Conservation (phyloP, 2,113 vertebrate species). For the Pandion haliaetus region DNA sequence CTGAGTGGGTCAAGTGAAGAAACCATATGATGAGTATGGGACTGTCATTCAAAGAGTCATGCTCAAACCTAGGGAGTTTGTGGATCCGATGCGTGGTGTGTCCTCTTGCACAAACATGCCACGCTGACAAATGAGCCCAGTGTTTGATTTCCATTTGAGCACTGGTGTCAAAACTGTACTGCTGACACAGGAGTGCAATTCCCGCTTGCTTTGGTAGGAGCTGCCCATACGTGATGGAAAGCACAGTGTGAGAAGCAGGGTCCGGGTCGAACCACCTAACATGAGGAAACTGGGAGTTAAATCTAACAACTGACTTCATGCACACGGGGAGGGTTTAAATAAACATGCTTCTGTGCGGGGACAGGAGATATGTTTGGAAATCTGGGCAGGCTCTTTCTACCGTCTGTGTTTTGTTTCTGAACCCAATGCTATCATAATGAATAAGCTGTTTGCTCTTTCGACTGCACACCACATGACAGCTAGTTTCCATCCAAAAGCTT, state of each 20-base stretch:
- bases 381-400: conserved; percentile 40
- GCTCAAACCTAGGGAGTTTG: neutral
- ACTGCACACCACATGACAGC: conserved; percentile 52
- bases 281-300: neutral
- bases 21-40: neutral
- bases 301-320: neutral
- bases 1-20: neutral
- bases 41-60: neutral
- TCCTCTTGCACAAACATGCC: neutral
- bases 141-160: neutral
- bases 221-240: neutral
- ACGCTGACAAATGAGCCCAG: neutral
- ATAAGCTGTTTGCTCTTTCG: conserved; percentile 65
- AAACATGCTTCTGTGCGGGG: neutral
- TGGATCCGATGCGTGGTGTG: rapidly evolving
- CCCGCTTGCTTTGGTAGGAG: neutral
- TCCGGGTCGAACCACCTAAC: neutral
- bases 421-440: conserved; percentile 54
- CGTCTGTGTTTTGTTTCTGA: conserved; percentile 65
- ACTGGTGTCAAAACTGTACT: neutral
- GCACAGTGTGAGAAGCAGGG: neutral
- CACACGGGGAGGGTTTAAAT: neutral
- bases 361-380: conserved; percentile 18
- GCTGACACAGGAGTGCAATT: neutral
- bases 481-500: conserved; percentile 53